A percentile compares a stretch with the other conserved stretches of the same genome.
Conservation (phyloP, 2,797 vertebrate genomes). For the Thalassophryne amazonica region DNA sequence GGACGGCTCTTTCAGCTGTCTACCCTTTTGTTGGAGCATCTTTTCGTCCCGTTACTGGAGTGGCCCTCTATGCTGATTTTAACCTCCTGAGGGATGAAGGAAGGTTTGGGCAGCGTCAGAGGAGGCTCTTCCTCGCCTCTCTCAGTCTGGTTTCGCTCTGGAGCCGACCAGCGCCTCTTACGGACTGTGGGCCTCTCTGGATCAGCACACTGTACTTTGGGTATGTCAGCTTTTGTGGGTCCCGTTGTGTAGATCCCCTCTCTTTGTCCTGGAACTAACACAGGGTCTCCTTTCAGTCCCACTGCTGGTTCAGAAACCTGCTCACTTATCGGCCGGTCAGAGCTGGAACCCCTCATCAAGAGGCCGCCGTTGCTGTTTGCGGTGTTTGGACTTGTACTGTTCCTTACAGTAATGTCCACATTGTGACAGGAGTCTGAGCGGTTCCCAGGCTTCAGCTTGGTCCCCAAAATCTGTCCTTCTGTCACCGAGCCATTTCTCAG, state of each 20-base stretch:
- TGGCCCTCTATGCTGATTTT: slow-evolving; percentile 99
- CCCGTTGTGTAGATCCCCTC: slow-evolving; percentile 41
- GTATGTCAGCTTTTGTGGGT: slow-evolving; percentile 68
- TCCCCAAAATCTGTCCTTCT: slow-evolving; percentile 77
- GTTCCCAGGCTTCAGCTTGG: slow-evolving; percentile 44
- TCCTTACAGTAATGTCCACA: slow-evolving; percentile 35
- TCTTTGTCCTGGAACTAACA: slow-evolving; percentile 32
- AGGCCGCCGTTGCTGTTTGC: slow-evolving; percentile 74
- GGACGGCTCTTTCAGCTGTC: slow-evolving; percentile 52
- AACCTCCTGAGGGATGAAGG: slow-evolving; percentile 97
- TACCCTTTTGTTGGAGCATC: slow-evolving; percentile 60
- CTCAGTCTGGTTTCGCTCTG: slow-evolving; percentile 91
- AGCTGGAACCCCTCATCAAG: slow-evolving; percentile 85
- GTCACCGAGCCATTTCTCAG: slow-evolving; percentile 89
- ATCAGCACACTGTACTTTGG: slow-evolving; percentile 75
- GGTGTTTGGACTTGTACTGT: slow-evolving; percentile 40
- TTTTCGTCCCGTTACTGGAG: slow-evolving; percentile 91
- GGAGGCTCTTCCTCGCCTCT: slow-evolving; percentile 90
- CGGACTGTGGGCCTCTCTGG: slow-evolving; percentile 77
- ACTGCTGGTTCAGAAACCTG: slow-evolving; percentile 81
- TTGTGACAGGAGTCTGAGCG: slow-evolving; percentile 40
- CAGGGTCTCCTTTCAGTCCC: slow-evolving; percentile 58
- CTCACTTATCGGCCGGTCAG: slow-evolving; percentile 76
- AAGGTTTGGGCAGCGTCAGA: slow-evolving; percentile 92
- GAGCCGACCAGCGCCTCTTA: slow-evolving; percentile 99